Percentiles rank a stretch among this genome's conserved stretches.
These are phyloP conservation scores for Philantomba maxwellii DNA, from an alignment of 2,113 vertebrate genomes.

Conservation along the genomic window DNA sequence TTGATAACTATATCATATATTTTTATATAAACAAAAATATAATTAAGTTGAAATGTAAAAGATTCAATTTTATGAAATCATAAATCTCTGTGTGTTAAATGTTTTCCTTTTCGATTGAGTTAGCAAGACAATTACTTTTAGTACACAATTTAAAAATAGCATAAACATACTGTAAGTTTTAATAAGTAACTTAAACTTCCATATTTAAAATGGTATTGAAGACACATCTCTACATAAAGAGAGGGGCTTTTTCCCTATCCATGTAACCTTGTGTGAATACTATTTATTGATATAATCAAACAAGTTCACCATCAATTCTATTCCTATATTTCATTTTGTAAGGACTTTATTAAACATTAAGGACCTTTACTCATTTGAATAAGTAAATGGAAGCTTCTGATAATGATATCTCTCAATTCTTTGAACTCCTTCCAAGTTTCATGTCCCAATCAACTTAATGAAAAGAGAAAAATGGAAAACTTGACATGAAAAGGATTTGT, in stretches of 20 bases:
- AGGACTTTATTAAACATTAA: background rate
- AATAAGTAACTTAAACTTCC: background rate
- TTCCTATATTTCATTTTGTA: background rate
- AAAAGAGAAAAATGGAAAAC: background rate
- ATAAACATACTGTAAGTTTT: background rate
- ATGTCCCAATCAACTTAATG: background rate
- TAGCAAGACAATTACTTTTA: background rate
- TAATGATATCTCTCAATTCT: background rate
- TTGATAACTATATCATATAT: background rate
- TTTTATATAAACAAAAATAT: background rate
- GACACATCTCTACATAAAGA: background rate
- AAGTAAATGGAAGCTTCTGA: background rate
- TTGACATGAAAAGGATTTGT: background rate
- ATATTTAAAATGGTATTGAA: background rate
- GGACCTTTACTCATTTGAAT: background rate
- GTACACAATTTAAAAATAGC: background rate
- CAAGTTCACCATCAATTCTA: background rate
- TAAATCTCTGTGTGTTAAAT: background rate
- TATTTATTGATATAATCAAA: background rate
- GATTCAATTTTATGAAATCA: background rate
- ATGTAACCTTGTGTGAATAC: background rate
- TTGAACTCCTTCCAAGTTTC: background rate
- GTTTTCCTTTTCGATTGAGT: background rate
- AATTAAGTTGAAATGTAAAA: background rate
- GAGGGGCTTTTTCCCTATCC: background rate